These are phyloP conservation scores for Pica pica DNA, from an alignment of 2,113 vertebrate genomes.

Conservation along the genomic window DNA sequence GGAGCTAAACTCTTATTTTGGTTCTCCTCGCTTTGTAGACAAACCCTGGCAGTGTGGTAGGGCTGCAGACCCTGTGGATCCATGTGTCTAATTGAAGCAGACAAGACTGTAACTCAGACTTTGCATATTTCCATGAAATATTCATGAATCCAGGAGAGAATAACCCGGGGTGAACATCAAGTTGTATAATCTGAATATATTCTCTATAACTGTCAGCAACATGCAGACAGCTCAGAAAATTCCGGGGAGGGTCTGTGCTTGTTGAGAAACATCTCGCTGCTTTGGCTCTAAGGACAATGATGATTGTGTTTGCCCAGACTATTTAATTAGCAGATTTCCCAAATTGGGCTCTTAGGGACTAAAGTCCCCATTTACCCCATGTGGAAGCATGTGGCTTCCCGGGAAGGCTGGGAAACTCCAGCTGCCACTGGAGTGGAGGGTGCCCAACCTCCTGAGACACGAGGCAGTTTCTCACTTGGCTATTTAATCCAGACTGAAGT, in stretches of 20 bases:
- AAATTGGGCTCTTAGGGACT: neutral
- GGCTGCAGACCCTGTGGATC: neutral
- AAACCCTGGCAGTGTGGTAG: neutral
- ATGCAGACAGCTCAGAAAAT: neutral
- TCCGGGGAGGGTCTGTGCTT: neutral
- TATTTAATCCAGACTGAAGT: neutral
- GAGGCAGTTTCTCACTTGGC: neutral
- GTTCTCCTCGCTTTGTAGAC: neutral
- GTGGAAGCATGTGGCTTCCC: neutral
- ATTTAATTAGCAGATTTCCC: neutral
- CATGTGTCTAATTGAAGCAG: neutral
- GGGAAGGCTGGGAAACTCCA: neutral
- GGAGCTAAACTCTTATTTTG: neutral
- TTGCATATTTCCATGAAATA: conserved; percentile 2
- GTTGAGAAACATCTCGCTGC: neutral
- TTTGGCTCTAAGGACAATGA: neutral
- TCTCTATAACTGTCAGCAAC: neutral
- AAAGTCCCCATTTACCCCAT: neutral
- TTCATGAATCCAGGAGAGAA: conserved; percentile 14
- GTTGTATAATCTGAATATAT: neutral
- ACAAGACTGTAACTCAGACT: neutral
- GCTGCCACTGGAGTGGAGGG: neutral
- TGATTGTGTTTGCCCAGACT: neutral
- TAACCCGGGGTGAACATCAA: conserved; percentile 3
- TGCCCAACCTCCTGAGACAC: neutral